Base-by-base conservation (phyloP, 2,797 vertebrate species). In the Spatula clypeata region DNA sequence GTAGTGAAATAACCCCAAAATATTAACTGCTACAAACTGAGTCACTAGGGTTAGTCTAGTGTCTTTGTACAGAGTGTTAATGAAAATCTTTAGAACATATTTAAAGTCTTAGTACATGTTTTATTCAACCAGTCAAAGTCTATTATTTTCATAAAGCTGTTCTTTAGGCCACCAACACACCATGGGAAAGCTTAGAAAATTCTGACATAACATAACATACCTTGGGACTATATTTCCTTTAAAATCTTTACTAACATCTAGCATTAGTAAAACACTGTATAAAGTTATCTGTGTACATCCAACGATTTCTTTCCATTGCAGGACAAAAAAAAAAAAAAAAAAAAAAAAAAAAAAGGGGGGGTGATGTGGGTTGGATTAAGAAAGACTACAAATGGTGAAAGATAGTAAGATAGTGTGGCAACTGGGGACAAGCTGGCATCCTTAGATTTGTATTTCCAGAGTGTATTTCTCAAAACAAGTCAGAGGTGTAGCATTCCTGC, bases 371-470 rank as follows among this genome's bases (percentile, higher is more conserved):
- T 5, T 80, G 27, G 10, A 27, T 64, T 79, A 60, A 83, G 17
- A 71, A 42, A 40, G 6, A 16, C 5, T 38, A 12, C 23, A 27
- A 88, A 75, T 34, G 10, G 65, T 23, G 36, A 84, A 76, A 19
- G 17, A 23, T 75, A 73, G 11, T 61, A 76, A 19, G 15, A 23
- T 75, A 73, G 11, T 61, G 13, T 34, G 51, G 27, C n/a, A 90
- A 7, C 0, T 42, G 7, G 12, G 54, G 9, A 14, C 38, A 86
- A 62, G 1, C 8, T 81, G 24, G 1, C 5, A 55, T 3, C 5
- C 13, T 67, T 5, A 57, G 27, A 15, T 66, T 91, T 38, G 55
- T 3, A 38, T 74, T 87, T 75, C n/a, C 38, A 83, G 24, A 58
- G 69, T 0, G 1, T 18, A 21, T 80, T 85, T 77, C n/a, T 45